Base-by-base conservation (phyloP, 2,797 vertebrate species). In the Oreortyx pictus region DNA sequence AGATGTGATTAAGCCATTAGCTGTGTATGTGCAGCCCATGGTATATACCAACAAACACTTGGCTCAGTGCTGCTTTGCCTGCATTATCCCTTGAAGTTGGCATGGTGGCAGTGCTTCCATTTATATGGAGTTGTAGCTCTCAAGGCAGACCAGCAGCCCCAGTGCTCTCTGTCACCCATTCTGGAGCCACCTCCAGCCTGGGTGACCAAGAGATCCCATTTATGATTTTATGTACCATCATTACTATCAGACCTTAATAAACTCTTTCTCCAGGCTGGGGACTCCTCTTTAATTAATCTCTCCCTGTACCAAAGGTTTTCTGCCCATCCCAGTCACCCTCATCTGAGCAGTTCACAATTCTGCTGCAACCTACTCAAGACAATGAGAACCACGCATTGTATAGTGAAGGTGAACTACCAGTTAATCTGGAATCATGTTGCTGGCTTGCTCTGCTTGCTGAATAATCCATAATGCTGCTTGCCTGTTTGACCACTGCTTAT, bases 41-140 rank as follows among this genome's bases (percentile, higher is more conserved):
- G 64, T 33, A 11, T 15, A 67, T 61, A 60, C 41, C 50, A 27
- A 47, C 37, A 62, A 80, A 39, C 5, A 24, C 60, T 70, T 8
- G 39, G 31, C 72, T 60, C 3, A 3, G 41, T 0, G 0, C 44
- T 73, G 44, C 64, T 60, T 25, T 4, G 2, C 27, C 23, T 37
- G 4, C 46, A 33, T 68, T 3, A 3, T 60, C 56, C 47, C 37
- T 68, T 5, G 49, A 2, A 4, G n/a, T 62, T 60, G 82, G 25
- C 22, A 0, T 1, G 17, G 43, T 39, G 62, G 56, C 56, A 67
- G 15, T 7, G 1, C 47, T 61, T 41, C 35, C 11, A 0, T 37
- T 66, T 46, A 14, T 56, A 12, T 11, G n/a, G 52, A 43, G 9
- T 3, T 16, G 47, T 39, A 39, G 35, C 35, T 72, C 72, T 29